Evolutionary conservation across 2,797 vertebrate genomes (phyloP).

Genomic region (Eulemur mongoz): DNA sequence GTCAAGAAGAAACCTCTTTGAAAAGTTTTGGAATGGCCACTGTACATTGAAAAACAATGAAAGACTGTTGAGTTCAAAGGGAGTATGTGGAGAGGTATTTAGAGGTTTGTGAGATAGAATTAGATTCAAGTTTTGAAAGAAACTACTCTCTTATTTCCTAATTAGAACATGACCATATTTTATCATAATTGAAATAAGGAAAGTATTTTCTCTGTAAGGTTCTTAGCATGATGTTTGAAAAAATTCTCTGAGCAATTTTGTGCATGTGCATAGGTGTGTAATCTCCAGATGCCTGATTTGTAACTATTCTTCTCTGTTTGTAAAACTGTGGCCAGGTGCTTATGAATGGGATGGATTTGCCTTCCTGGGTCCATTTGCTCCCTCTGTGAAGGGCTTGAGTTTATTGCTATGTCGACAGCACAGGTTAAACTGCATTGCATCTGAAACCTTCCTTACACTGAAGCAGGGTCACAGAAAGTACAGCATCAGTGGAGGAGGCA

Average conservation of each 20-base stretch:
- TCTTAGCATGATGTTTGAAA: slow-evolving; percentile 32
- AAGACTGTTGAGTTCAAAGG: not conserved
- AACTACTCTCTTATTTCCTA: slow-evolving; percentile 27
- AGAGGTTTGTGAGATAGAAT: not conserved
- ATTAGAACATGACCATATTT: not conserved
- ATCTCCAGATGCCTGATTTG: slow-evolving; percentile 40
- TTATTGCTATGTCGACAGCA: slow-evolving; percentile 80
- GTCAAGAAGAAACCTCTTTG: slow-evolving; percentile 34
- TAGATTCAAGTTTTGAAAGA: not conserved
- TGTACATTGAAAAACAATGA: slow-evolving; percentile 43
- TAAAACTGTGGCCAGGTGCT: slow-evolving; percentile 62
- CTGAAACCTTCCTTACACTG: slow-evolving; percentile 77
- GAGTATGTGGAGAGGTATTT: not conserved
- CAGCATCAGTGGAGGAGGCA: slow-evolving; percentile 69
- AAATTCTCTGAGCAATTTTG: slow-evolving; percentile 5
- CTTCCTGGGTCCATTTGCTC: slow-evolving; percentile 73
- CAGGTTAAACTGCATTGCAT: slow-evolving; percentile 81
- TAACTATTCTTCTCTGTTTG: slow-evolving; percentile 43
- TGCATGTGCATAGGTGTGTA: not conserved
- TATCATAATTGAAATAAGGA: slow-evolving; percentile 39
- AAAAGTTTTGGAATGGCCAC: slow-evolving; percentile 49
- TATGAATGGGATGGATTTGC: slow-evolving; percentile 62
- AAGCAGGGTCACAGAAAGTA: slow-evolving; percentile 84
- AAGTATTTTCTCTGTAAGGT: slow-evolving; percentile 31
- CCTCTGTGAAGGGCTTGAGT: slow-evolving; percentile 78